Conservation (phyloP, 1,140 invertebrate genomes). For the Atopsyche davidsoni region DNA sequence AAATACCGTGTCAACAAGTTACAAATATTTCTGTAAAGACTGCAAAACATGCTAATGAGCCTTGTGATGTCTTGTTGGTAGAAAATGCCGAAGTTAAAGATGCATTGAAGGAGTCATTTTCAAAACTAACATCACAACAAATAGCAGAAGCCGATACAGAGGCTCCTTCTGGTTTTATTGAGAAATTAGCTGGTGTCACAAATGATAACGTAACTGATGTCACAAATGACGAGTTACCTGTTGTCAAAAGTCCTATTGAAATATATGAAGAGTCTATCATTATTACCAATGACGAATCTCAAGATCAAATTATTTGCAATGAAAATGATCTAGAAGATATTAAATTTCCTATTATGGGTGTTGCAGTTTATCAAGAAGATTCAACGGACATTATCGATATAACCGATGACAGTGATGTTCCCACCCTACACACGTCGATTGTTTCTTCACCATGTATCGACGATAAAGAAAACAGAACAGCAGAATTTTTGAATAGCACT, state of each 20-base stretch:
- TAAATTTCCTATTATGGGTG: background rate
- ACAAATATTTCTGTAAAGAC: no score
- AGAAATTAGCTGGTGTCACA: slow-evolving; percentile 1
- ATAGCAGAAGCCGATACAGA: slow-evolving; percentile 40
- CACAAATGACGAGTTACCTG: slow-evolving; percentile 2
- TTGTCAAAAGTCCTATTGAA: slow-evolving; percentile 2
- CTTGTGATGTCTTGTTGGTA: no score
- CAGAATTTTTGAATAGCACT: slow-evolving; percentile 50
- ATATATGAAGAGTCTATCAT: background rate
- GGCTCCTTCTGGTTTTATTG: slow-evolving; percentile 30
- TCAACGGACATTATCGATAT: background rate
- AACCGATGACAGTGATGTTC: background rate
- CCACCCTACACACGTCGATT: slow-evolving; percentile 3
- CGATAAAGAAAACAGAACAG: slow-evolving; percentile 44
- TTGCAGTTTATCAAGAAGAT: background rate
- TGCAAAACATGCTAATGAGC: no score
- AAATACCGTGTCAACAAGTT: no score
- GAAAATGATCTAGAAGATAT: slow-evolving; percentile 2
- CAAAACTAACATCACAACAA: slow-evolving; percentile 34
- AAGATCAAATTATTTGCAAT: background rate
- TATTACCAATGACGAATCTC: background rate
- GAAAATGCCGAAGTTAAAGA: no score
- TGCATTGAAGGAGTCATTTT: no score
- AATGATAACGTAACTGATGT: background rate
- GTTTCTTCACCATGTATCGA: slow-evolving; percentile 33